Conservation (phyloP, 2,113 vertebrate genomes). For the Falcunculus frontatus region DNA sequence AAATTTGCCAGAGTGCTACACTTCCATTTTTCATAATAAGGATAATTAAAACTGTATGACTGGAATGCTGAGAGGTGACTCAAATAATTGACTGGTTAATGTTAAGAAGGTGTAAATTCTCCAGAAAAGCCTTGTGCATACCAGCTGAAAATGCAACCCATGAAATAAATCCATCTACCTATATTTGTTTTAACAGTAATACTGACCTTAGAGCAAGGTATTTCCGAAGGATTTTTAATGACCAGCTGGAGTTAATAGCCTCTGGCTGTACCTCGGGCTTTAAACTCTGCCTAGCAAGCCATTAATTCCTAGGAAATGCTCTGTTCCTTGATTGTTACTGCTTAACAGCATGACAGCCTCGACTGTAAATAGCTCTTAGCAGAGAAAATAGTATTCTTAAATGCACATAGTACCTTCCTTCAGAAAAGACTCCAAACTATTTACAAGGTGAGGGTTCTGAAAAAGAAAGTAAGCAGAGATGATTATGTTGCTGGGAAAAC, state of each 20-base stretch:
- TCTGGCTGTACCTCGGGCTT: conserved; percentile 34
- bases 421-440: background rate
- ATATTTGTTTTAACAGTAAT: conserved; percentile 48
- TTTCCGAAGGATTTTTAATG: conserved; percentile 62
- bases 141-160: conserved; percentile 36
- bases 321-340: conserved; percentile 37
- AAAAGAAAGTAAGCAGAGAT: background rate
- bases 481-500: background rate
- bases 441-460: background rate
- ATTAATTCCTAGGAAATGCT: conserved; percentile 59
- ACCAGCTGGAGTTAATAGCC: conserved; percentile 56
- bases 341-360: conserved; percentile 14
- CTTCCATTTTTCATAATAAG: background rate
- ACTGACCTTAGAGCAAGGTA: conserved; percentile 25
- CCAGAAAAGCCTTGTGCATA: conserved; percentile 24
- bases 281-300: conserved; percentile 30
- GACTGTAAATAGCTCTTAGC: background rate
- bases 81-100: conserved; percentile 1
- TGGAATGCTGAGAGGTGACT: background rate
- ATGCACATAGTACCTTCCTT: background rate
- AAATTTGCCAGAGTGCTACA: background rate
- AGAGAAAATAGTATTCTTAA: conserved; percentile 16
- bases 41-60: conserved; percentile 1
- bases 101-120: conserved; percentile 32
- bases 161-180: conserved; percentile 51